Percentiles rank a stretch among this genome's conserved stretches.
phyloP scores from a whole-genome alignment of 2,888 invertebrate genomes.

The Sphecodes monilicornis region DNA sequence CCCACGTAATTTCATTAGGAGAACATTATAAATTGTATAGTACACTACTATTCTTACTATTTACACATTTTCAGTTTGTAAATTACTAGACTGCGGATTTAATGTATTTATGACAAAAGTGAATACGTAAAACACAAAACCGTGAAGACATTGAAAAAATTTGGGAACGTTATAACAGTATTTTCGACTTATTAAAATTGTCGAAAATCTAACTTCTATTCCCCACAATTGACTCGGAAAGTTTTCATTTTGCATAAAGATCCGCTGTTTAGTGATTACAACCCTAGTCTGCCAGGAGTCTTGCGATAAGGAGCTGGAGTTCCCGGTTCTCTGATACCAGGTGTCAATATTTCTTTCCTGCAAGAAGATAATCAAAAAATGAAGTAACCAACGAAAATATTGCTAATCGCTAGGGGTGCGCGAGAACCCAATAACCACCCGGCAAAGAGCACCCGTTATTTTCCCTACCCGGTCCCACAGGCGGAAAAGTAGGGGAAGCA shows the following conservation, averaged over 20 bases:
- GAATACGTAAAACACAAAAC: too few relatives aligned
- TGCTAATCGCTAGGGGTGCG: too few relatives aligned
- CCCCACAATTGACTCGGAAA: not conserved
- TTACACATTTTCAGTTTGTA: slow-evolving; percentile 4
- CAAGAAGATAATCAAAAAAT: slow-evolving; percentile 54
- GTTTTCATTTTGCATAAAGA: not conserved
- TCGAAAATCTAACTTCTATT: not conserved
- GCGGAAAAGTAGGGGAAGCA: too few relatives aligned
- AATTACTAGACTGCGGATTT: not conserved
- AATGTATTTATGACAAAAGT: not conserved
- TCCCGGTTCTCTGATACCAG: slow-evolving; percentile 90
- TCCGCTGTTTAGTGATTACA: slow-evolving; percentile 86
- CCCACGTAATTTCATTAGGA: not conserved
- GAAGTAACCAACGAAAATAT: not conserved
- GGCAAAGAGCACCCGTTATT: too few relatives aligned
- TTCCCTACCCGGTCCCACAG: too few relatives aligned
- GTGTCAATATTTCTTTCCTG: slow-evolving; percentile 92
- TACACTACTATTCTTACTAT: slow-evolving; percentile 5
- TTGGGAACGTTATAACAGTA: too few relatives aligned
- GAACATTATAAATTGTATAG: not conserved
- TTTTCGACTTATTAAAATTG: too few relatives aligned
- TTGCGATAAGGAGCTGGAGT: slow-evolving; percentile 86
- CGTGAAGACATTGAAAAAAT: too few relatives aligned
- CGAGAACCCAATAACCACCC: too few relatives aligned
- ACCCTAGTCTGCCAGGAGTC: slow-evolving; percentile 92